Evolutionary conservation across 2,888 invertebrate genomes (phyloP), one percentile per base, ranked within the genome.

Genomic region (Prosapia bicincta): DNA sequence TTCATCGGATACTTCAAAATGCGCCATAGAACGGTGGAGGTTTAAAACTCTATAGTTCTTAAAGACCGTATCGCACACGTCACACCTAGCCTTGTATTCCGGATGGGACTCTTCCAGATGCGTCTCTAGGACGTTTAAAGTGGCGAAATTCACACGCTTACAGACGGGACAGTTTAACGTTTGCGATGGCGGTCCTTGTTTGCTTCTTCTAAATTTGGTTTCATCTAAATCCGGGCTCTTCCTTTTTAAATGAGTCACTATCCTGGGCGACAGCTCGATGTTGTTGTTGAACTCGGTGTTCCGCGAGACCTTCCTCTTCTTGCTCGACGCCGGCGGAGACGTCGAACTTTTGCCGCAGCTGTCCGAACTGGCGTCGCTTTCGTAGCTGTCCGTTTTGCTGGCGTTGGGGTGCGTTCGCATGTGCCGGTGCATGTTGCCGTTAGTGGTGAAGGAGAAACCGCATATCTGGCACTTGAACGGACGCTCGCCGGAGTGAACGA

Each of bases 391-490:
- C 7, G 72, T 66, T 38, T 76, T 75, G 26, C 26, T 70, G 30
- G 15, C 26, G 32, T 25, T 69, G 78, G 88, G 88, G 83, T 92
- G 92, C 1, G 92, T 93, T 77, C 93, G 88, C 88, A 92, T 89
- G 84, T 95, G 95, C 54, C 94, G 87, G 83, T 93, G 93, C 93
- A 95, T 93, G 84, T 93, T 94, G 26, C 93, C 94, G 84, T 94
- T 94, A 15, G 94, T 94, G 38, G 93, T 93, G 85, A 95, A 95
- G 65, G 93, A 91, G 85, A 93, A 90, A 75, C 91, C 90, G 85
- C 94, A 95, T 81, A 90, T 88, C 82, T 90, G 90, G 84, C 94
- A 95, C 82, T 90, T 90, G 85, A 94, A 94, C 1, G 94, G 93
- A 10, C 93, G 87, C 82, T 94, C 93, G 20, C 93, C 93, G 54